Percentiles rank a stretch among this genome's conserved stretches.
Evolutionary conservation across 2,797 vertebrate species (phyloP).

Genomic region (Eulemur mongoz): DNA sequence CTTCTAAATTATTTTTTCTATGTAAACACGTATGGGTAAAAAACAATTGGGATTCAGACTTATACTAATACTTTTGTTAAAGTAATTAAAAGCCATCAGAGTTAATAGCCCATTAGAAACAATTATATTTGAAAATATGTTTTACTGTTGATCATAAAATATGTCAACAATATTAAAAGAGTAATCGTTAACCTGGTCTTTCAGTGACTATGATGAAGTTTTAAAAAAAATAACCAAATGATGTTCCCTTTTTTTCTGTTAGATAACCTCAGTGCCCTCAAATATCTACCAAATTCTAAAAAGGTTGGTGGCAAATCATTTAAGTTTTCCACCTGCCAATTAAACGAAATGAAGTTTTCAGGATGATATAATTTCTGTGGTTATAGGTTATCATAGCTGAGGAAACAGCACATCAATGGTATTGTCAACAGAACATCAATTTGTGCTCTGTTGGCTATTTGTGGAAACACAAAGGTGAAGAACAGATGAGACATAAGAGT

Average conservation of each 20-base stretch:
- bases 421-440: neutral
- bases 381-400: slow-evolving; percentile 41
- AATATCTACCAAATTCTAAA: neutral
- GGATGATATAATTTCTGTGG: slow-evolving; percentile 50
- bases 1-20: neutral
- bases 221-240: neutral
- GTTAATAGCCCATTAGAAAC: neutral
- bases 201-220: neutral
- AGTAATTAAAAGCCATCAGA: neutral
- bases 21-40: neutral
- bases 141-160: slow-evolving; percentile 8
- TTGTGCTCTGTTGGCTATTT: neutral
- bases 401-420: slow-evolving; percentile 31
- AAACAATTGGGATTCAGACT: neutral
- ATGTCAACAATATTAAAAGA: slow-evolving; percentile 33
- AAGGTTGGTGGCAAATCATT: neutral
- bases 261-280: slow-evolving; percentile 30
- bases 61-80: neutral
- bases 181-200: neutral
- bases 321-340: neutral
- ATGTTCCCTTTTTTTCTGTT: neutral
- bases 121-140: neutral
- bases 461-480: neutral
- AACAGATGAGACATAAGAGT: neutral
- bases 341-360: slow-evolving; percentile 29